Base-by-base conservation (phyloP, 2,113 vertebrate genomes). In the Heptranchias perlo region DNA sequence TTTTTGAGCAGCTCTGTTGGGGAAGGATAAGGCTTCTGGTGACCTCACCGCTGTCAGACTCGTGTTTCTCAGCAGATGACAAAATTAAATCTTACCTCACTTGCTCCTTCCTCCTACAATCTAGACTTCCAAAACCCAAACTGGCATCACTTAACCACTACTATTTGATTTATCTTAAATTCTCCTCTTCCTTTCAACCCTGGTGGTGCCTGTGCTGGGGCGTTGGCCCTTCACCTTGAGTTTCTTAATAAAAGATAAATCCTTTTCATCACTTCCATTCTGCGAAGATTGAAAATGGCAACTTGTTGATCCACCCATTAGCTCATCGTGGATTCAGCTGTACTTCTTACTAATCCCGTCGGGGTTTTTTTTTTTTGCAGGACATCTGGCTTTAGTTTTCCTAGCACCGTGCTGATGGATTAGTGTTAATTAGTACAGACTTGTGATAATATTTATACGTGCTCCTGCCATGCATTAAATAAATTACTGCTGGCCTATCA, bases 361-460 rank as follows among this genome's bases (percentile, higher is more conserved):
- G 8, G 39, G 39, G 61, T 35, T 91, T 16, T 58, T 16, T 39
- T 47, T 69, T 95, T 31, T 25, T 49, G 65, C 23, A 44, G 65
- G 10, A 31, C 64, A 95, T 95, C 94, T 95, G 94, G 65, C 14
- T 95, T 67, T 16, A 93, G 64, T 95, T 95, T 95, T 65, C 44
- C 44, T 31, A 14, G 64, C 25, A 52, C 65, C 44, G 1, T 69
- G 94, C 65, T 49, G 94, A 49, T 69, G 18, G 44, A 69, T 91
- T 67, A 95, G 44, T 69, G 52, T 95, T 73, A 95, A 73, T 95
- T 73, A 95, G 23, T 44, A 47, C 94, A 69, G 94, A 49, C 47
- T 69, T 95, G 47, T 49, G 35, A 95, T 95, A 95, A 95, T 95
- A 95, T 73, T 95, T 95, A 69, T 95, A 67, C 28, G 28, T 47